A percentile compares a stretch with the other conserved stretches of the same genome.
phyloP scores from a whole-genome alignment of 2,797 vertebrate genomes.

The Lates japonicus region DNA sequence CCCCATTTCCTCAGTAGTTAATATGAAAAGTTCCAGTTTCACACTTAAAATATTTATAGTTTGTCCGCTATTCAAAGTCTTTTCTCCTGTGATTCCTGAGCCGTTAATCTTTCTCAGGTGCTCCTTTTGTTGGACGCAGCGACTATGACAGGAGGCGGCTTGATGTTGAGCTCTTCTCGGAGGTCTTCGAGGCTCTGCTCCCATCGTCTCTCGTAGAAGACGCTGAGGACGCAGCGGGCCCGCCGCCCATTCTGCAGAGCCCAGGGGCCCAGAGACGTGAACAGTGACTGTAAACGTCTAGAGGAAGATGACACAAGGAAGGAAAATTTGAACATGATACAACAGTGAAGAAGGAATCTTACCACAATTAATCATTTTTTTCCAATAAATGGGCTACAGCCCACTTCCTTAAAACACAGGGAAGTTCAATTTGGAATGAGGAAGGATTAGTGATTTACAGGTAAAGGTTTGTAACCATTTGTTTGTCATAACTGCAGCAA shows the following conservation, averaged over 20 bases:
- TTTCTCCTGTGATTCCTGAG: not conserved
- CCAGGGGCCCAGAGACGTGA: conserved; percentile 91
- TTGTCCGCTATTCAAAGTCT: not conserved
- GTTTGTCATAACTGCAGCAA: not conserved
- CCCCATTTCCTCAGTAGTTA: conserved; percentile 3
- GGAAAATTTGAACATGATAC: not conserved
- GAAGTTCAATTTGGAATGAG: conserved; percentile 25
- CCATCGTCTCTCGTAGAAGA: conserved; percentile 96
- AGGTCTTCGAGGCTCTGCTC: conserved; percentile 91
- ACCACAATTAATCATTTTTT: not conserved
- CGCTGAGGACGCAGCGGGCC: conserved; percentile 88
- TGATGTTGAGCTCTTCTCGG: conserved; percentile 91
- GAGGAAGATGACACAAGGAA: not conserved
- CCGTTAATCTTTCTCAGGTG: conserved; percentile 12
- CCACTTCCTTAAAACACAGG: not conserved
- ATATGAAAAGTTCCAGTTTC: not conserved
- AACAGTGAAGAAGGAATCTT: conserved; percentile 17
- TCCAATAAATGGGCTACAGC: not conserved
- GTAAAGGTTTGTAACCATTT: not conserved
- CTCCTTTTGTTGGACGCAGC: conserved; percentile 27
- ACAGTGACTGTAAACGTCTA: conserved; percentile 88
- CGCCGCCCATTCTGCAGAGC: conserved; percentile 87
- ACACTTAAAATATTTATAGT: conserved; percentile 10
- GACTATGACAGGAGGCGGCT: conserved; percentile 74
- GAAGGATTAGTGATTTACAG: conserved; percentile 35